Evolutionary conservation across 2,113 vertebrate species (phyloP).

Genomic region (Clarias gariepinus): DNA sequence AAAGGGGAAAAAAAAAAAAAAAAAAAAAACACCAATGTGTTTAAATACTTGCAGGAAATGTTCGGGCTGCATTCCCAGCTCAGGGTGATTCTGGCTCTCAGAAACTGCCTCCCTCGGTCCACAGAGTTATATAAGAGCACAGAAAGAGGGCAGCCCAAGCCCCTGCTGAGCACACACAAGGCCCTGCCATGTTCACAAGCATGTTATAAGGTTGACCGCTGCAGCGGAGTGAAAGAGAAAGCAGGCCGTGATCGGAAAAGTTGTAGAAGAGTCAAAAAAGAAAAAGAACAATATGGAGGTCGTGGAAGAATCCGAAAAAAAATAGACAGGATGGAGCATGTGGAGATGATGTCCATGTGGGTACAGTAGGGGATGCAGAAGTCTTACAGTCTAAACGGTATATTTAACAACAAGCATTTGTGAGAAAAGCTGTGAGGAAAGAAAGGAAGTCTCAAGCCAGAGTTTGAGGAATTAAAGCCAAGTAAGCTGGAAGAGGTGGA

Average conservation of each 20-base stretch:
- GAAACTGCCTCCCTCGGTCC: conserved; percentile 38
- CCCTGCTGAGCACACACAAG: conserved; percentile 38
- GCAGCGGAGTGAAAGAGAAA: not conserved
- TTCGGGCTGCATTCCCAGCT: conserved; percentile 25
- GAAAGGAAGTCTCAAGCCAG: not conserved
- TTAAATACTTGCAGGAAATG: conserved; percentile 27
- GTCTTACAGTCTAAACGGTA: not conserved
- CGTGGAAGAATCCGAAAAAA: not conserved
- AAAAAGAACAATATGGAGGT: no score
- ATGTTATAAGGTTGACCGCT: not conserved
- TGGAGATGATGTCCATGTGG: not conserved
- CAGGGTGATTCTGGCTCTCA: conserved; percentile 35
- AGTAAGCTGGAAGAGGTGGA: not conserved
- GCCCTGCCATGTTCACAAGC: conserved; percentile 36
- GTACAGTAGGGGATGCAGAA: not conserved
- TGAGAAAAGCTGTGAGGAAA: not conserved
- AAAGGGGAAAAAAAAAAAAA: no score
- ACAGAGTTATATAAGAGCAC: conserved; percentile 37
- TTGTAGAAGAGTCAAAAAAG: not conserved
- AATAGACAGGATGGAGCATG: not conserved
- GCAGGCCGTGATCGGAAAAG: not conserved
- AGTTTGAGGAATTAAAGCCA: not conserved
- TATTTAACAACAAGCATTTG: not conserved
- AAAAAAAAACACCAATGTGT: conserved; percentile 10
- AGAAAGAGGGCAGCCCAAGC: conserved; percentile 37